Base-by-base conservation (phyloP, 2,797 vertebrate genomes). In the Fundulus diaphanus region DNA sequence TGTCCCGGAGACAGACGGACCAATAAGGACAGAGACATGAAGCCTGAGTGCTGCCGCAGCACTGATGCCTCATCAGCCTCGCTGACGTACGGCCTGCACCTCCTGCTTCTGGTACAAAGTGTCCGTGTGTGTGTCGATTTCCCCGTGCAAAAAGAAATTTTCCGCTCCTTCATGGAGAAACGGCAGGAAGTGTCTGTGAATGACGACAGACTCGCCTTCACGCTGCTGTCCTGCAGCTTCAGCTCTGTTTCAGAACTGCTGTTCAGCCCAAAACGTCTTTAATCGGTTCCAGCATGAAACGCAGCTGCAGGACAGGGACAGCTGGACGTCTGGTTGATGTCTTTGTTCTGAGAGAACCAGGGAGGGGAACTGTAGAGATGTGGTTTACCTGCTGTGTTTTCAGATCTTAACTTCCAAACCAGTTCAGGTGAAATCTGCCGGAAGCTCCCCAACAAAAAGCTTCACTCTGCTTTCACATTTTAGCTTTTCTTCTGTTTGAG, bases 1-100 rank as follows among this genome's bases (percentile, higher is more conserved):
- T 4, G 24, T 72, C 77, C 42, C 24, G 29, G 57, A 81, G 73
- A 78, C 72, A 78, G 49, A 29, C 15, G 20, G 57, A 37, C 76
- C 68, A 71, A 74, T 61, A 8, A 68, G 49, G 68, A 40, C 49
- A 71, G 37, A 70, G 66, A 61, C 42, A 40, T 40, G 27, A 67
- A 24, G 70, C 57, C 44, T 65, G 52, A 69, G 73, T 63, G 75
- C 20, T 42, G 35, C 37, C 9, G 37, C 37, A 40, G 5, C 9
- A 8, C 9, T 42, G 35, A 65, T 65, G 35, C 61, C 24, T 59
- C 22, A 59, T 49, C 68, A 72, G 24, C 54, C 49, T 40, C 12
- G 13, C 37, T 44, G 63, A 67, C 40, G 40, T 67, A n/a, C 11
- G 24, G 35, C n/a, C 61, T 65, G 61, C 35, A 18, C 24, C 13